Base-by-base conservation (phyloP, 2,888 invertebrate genomes). In the Crocallis elinguaria region DNA sequence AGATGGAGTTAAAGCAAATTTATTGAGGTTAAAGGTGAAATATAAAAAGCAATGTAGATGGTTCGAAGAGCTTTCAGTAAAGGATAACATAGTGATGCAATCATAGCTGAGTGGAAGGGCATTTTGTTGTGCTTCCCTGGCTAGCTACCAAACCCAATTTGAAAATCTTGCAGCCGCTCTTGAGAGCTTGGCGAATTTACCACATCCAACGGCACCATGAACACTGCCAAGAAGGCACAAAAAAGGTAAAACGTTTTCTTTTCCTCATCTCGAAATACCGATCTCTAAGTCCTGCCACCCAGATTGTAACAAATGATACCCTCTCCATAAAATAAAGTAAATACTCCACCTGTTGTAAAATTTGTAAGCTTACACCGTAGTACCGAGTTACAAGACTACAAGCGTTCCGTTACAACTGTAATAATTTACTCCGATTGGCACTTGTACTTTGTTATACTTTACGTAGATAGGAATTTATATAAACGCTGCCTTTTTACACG, bases 401-500 rank as follows among this genome's bases (percentile, higher is more conserved):
- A 27, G 38, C 13, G 11, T 38, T 38, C 27, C 14, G 38, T 38
- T 38, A 38, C 38, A 38, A 16, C 9, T 27, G 16, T 19, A 11
- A 11, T 35, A 35, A 14, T 32, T 32, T 14, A 19, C 35, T 35
- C 5, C 13, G 3, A 0, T 13, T 14, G 32, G 7, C 29, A 30
- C 1, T 14, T 8, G 0, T 33, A 16, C 16, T 33, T 33, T 16
- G 13, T 13, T 32, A 6, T 33, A 13, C 14, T 32, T 14, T 29
- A 29, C 3, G 8, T 23, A 23, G 6, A 19, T 6, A 6, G 3
- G 3, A 19, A 19, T n/a, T n/a, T n/a, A n/a, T n/a, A n/a, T n/a
- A n/a, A n/a, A n/a, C n/a, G n/a, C n/a, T n/a, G n/a, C n/a, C n/a
- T n/a, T n/a, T n/a, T n/a, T n/a, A n/a, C n/a, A n/a, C n/a, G n/a